Base-by-base conservation (phyloP, 2,113 vertebrate genomes). In the Alligator sinensis region DNA sequence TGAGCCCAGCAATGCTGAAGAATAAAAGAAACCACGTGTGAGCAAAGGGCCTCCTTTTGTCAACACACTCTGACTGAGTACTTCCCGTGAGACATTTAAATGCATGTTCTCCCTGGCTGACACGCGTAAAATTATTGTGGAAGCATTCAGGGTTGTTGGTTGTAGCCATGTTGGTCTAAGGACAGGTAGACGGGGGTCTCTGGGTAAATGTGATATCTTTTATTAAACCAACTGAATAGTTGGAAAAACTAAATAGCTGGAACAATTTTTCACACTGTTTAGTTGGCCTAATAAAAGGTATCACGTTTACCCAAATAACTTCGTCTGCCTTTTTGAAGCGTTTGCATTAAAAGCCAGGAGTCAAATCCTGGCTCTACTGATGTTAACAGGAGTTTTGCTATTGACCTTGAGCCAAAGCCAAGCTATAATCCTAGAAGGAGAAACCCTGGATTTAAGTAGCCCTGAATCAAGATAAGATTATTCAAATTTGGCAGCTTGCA, bases 1-100 rank as follows among this genome's bases (percentile, higher is more conserved):
- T 75, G 34, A 95, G 61, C 27, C 88, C 91, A 76, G 91, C 14
- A 68, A 95, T 92, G 57, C 93, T 95, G 72, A 17, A 85, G 79
- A 17, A 66, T 18, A 55, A 77, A 62, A 79, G 57, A 81, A 60
- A 82, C 25, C 21, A 9, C 24, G 24, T 5, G 10, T 62, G 22
- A 64, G 15, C 17, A 38, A 68, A 76, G 61, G 70, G 55, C 17
- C 30, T 19, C 13, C 58, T 38, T 61, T 61, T 15, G 61, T 34
- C 55, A 82, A 12, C 16, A 11, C 55, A 38, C 27, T 17, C 0
- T 61, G 64, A 22, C 60, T 47, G 16, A 30, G 27, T 6, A 76
- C 60, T 38, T 61, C 14, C 28, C 5, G 1, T 34, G 62, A 82
- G 68, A 24, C 28, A 61, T 19, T 70, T 22, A 24, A 57, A n/a